Base-by-base conservation (phyloP, 2,888 invertebrate genomes). In the Conistra vaccinii region DNA sequence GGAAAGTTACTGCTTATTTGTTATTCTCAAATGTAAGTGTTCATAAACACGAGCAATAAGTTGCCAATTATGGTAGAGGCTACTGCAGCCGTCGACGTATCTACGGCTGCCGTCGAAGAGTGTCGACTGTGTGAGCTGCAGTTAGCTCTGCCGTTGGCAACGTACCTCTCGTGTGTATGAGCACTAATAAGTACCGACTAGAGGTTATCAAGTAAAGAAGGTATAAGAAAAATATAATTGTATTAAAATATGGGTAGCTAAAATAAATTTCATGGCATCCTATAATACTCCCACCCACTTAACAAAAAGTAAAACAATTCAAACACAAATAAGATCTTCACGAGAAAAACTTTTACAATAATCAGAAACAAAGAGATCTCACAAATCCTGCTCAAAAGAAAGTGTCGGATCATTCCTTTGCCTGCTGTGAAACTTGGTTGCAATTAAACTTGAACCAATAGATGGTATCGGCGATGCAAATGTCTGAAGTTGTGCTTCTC, bases 391-490 rank as follows among this genome's bases (percentile, higher is more conserved):
- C 53, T 78, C 32, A 32, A 71, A 76, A 83, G 76, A 73, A 72
- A 84, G 76, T 76, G 60, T 71, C 35, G 29, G 48, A 66, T 82
- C 60, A 78, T 61, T 67, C 74, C 42, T 51, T 73, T 48, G 68
- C 51, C 71, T 74, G 69, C 71, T 74, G 69, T 55, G 58, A 66
- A 83, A 82, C 81, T 85, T 61, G 67, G 66, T 79, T 77, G 80
- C 82, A 78, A 80, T 85, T 77, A 86, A 86, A 77, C 75, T 79
- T 66, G 61, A 61, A 73, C 77, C 80, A 75, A 79, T 76, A 85
- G 86, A 82, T 82, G 29, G 67, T 79, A 87, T 85, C 79, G 71
- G 39, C 60, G 78, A 90, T 88, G 90, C 89, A 88, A 87, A 88
- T 87, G 83, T 78, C 70, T 81, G 39, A 86, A 89, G 73, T 86